These are phyloP conservation scores for human (Homo sapiens) DNA, from an alignment of 2,113 vertebrate genomes.

Conservation along the genomic window DNA sequence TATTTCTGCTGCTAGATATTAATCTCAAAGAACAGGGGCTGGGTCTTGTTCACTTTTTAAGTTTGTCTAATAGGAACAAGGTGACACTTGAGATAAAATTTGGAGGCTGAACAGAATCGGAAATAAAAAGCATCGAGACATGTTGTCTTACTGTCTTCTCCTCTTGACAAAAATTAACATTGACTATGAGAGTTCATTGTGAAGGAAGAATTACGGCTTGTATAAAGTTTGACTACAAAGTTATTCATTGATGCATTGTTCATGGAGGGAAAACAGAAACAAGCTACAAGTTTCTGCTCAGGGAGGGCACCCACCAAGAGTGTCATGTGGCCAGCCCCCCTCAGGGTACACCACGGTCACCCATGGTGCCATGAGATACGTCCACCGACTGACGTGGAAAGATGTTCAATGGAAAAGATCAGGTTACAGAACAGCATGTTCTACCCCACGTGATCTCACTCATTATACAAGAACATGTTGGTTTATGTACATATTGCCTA, in stretches of 20 bases:
- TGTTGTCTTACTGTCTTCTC: not conserved
- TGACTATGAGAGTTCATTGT: not conserved
- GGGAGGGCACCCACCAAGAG: fast-evolving
- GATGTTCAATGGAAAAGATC: not conserved
- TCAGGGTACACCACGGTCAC: not conserved
- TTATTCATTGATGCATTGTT: not conserved
- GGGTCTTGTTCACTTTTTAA: not conserved
- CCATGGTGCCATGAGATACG: not conserved
- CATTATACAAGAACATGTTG: not conserved
- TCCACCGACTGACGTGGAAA: not conserved
- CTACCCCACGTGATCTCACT: not conserved
- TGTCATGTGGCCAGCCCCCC: not conserved
- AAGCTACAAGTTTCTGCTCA: not conserved
- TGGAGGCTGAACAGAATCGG: not conserved
- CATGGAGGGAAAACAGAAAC: not conserved
- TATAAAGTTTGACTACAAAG: not conserved
- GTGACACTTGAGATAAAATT: not conserved
- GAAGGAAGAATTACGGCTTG: not conserved
- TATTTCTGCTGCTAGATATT: not conserved
- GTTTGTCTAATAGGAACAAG: not conserved
- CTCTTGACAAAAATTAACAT: not conserved
- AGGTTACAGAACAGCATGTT: not conserved
- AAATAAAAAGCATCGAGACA: not conserved
- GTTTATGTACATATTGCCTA: not conserved
- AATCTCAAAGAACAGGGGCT: not conserved